A percentile compares a stretch with the other conserved stretches of the same genome.
Evolutionary conservation across 92 coral and sea anemone genomes (phyloP).

Genomic region (Bergia sp.): DNA sequence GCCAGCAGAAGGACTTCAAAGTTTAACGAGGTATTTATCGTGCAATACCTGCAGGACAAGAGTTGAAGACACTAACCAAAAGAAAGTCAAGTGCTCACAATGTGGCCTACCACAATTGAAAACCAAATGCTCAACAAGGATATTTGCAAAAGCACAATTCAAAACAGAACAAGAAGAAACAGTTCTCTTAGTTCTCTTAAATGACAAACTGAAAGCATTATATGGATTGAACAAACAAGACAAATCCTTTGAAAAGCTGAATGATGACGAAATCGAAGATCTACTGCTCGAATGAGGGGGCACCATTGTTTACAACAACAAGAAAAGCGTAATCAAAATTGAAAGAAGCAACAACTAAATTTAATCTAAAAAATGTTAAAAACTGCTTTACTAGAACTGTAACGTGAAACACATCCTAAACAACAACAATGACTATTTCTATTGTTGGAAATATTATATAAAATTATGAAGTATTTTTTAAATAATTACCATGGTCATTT

Average conservation of each 20-base stretch:
- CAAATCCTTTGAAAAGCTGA: not conserved
- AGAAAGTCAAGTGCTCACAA: slow-evolving; percentile 11
- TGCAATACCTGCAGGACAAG: slow-evolving; percentile 10
- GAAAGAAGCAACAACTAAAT: too few species aligned
- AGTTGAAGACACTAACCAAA: not conserved
- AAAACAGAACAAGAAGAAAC: not conserved
- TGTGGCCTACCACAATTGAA: slow-evolving; percentile 1
- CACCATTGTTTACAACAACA: too few species aligned
- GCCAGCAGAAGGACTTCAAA: not conserved
- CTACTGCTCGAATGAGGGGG: not conserved
- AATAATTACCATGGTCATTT: too few species aligned
- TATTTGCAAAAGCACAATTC: slow-evolving; percentile 3
- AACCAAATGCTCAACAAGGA: not conserved
- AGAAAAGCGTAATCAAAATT: too few species aligned
- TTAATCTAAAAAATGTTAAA: too few species aligned
- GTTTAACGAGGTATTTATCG: not conserved
- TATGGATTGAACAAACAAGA: slow-evolving; percentile 8
- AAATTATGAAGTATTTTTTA: too few species aligned
- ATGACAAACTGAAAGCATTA: not conserved
- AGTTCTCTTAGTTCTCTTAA: not conserved
- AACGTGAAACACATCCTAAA: too few species aligned
- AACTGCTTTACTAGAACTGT: too few species aligned
- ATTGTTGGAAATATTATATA: too few species aligned
- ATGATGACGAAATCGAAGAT: not conserved
- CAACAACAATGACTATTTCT: too few species aligned